A percentile compares a stretch with the other conserved stretches of the same genome.
phyloP scores from a whole-genome alignment of 2,113 vertebrate species.

The Microcebus lehilahytsara region DNA sequence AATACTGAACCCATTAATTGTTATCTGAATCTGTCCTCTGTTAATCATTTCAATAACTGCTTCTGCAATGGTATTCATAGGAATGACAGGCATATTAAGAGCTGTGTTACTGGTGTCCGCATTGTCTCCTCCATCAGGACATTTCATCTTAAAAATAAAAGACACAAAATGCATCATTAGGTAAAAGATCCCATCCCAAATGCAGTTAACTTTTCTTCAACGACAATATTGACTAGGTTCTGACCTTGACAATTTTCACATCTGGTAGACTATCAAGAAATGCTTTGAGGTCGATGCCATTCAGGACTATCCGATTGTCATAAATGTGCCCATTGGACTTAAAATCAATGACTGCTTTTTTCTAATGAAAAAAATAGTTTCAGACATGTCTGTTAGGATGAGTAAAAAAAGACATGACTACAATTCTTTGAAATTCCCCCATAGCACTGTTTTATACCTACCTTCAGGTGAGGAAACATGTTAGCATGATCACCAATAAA shows the following conservation, averaged over 20 bases:
- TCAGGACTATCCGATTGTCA: constrained; percentile 98
- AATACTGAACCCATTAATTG: constrained; percentile 97
- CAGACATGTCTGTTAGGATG: constrained; percentile 26
- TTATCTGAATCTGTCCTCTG: constrained; percentile 98
- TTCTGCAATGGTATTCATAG: constrained; percentile 99
- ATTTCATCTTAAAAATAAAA: constrained; percentile 91
- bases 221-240: constrained; percentile 53
- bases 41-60: constrained; percentile 99
- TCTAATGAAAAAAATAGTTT: constrained; percentile 82
- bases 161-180: constrained; percentile 30
- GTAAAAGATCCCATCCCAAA: not conserved
- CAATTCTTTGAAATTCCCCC: not conserved
- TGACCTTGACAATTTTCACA: constrained; percentile 98
- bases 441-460: constrained; percentile 59
- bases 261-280: constrained; percentile 98
- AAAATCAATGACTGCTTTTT: constrained; percentile 99
- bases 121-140: constrained; percentile 92
- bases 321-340: constrained; percentile 99
- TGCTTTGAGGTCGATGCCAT: constrained; percentile 98
- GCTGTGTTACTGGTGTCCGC: constrained; percentile 89
- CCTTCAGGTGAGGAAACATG: constrained; percentile 99
- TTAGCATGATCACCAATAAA: constrained; percentile 99
- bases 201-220: not conserved
- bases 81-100: constrained; percentile 98
- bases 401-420: not conserved